Percentiles rank a stretch among this genome's conserved stretches.
Conservation (phyloP, 2,888 invertebrate species). For the Piscicola geometra region DNA sequence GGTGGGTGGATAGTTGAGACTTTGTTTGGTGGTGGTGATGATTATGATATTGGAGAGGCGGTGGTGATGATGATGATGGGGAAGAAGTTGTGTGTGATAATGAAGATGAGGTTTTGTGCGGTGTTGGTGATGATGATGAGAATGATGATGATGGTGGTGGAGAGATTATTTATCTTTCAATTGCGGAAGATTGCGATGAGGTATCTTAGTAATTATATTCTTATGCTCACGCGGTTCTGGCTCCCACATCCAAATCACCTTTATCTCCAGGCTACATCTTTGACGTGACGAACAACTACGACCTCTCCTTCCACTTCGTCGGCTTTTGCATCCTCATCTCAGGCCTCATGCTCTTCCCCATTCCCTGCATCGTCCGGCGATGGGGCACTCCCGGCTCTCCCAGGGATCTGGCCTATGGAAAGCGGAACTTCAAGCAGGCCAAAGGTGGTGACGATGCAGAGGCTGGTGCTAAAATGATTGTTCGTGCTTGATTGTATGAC, state of each 20-base stretch:
- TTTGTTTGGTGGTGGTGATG: no score
- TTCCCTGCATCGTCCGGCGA: constrained; percentile 46
- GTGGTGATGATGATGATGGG: no score
- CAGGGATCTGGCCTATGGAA: constrained; percentile 10
- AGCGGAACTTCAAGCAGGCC: background rate
- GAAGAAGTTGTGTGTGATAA: no score
- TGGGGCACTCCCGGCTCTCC: background rate
- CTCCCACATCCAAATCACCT: background rate
- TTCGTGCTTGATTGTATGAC: background rate
- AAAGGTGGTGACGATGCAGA: background rate
- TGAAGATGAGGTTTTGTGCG: no score
- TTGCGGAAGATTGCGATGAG: background rate
- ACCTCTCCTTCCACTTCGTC: constrained; percentile 80
- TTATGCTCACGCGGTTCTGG: background rate
- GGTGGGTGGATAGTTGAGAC: no score
- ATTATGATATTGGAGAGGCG: no score
- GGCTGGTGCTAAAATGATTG: background rate
- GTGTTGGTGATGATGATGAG: no score
- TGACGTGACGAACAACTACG: constrained; percentile 72
- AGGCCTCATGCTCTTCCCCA: constrained; percentile 79
- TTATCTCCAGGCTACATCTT: constrained; percentile 76
- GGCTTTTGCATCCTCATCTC: constrained; percentile 79
- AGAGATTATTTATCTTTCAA: background rate
- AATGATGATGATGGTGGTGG: no score
- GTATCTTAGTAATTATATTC: no score